Conservation (phyloP, 2,113 vertebrate species). For the Equus quagga region DNA sequence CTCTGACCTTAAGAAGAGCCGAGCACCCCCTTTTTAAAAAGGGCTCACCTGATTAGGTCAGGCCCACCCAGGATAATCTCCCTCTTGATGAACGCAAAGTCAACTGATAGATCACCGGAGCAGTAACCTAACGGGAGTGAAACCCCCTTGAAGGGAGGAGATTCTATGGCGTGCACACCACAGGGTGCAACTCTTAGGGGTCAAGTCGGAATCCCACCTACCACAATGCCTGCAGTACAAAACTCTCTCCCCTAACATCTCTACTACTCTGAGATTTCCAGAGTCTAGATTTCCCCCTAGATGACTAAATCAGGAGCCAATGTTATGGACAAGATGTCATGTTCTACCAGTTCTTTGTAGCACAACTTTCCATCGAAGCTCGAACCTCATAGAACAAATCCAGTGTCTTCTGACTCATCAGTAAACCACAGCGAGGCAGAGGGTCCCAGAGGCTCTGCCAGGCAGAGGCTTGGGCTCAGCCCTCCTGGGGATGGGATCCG, state of each 20-base stretch:
- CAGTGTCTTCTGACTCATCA: not conserved
- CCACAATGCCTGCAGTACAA: not conserved
- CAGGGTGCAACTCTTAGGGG: too few relatives aligned
- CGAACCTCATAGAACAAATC: not conserved
- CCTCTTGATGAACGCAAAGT: too few relatives aligned
- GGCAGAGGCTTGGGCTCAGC: not conserved
- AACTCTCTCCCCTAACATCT: not conserved
- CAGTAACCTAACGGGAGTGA: not conserved
- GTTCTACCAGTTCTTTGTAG: not conserved
- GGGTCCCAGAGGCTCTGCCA: not conserved
- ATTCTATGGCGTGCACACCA: accelerated
- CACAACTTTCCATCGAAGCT: not conserved
- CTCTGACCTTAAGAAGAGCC: not conserved
- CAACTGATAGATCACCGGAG: not conserved
- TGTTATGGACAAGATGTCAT: not conserved
- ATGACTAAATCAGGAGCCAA: not conserved
- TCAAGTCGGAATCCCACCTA: not conserved
- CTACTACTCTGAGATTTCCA: not conserved
- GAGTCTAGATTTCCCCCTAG: not conserved
- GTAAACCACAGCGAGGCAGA: accelerated
- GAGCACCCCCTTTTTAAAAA: not conserved
- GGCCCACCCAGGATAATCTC: not conserved
- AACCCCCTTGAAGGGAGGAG: not conserved
- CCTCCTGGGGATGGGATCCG: accelerated
- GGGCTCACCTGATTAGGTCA: not conserved